Evolutionary conservation across 2,888 invertebrate species (phyloP), one percentile per base, ranked within the genome.

Genomic region (Chirona hameri): DNA sequence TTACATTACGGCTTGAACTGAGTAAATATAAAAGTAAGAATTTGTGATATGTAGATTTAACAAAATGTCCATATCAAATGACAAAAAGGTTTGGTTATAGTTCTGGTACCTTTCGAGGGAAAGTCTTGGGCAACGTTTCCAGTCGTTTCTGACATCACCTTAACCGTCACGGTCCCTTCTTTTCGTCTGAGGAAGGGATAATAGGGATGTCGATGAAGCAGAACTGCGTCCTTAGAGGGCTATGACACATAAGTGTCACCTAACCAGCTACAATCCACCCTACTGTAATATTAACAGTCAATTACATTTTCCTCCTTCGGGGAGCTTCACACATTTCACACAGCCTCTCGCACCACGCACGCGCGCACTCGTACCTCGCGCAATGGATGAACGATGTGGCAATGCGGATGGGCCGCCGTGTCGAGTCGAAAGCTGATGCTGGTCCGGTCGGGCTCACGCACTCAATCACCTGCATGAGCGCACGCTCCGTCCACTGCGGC

Each of bases 321-420:
- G 72, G 72, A 72, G 72, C 10, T 5, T 3, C 72, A 15, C 29
- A 29, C 29, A 69, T 9, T 10, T n/a, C 69, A 18, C 29, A 65
- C 65, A 65, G 55, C 18, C 55, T 24, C 24, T 52, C 52, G 18
- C 52, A 52, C 5, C 60, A 10, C 24, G n/a, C 60, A n/a, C 27
- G 27, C 27, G 12, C 69, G 12, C 27, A 27, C 29, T 27, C 69
- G 5, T 3, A 31, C 31, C 18, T 4, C 72, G 29, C 72, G 7
- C 29, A 72, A 72, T 72, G 72, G 31, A 72, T 72, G 72, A 72
- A 72, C 72, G 31, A 72, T 72, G 72, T 72, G 72, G 31, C 72
- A 27, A 31, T 29, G 31, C 72, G 31, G 31, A 72, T 72, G 72
- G 69, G 52, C 18, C 52, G 18, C 52, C 31, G 31, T 18, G 31